Percentiles rank a stretch among this genome's conserved stretches.
Evolutionary conservation across 2,113 vertebrate genomes (phyloP).

Genomic region (Macaca nemestrina): DNA sequence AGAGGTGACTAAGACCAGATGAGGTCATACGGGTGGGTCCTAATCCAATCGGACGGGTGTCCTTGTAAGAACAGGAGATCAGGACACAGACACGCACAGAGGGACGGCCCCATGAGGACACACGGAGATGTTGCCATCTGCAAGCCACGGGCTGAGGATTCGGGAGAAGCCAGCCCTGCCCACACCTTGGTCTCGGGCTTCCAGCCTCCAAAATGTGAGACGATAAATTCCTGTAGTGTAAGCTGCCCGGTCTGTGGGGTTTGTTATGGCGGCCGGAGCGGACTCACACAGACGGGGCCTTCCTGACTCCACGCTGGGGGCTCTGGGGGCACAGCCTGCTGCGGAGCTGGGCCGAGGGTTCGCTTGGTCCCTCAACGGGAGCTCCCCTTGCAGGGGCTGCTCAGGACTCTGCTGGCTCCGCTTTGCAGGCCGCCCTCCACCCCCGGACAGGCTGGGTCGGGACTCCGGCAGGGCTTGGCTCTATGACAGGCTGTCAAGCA

Average conservation of each 20-base stretch:
- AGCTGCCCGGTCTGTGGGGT: fast-evolving
- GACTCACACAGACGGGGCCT: background rate
- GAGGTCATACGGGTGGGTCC: background rate
- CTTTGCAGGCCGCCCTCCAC: fast-evolving
- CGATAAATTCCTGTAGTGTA: too few relatives aligned
- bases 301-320: background rate
- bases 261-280: fast-evolving
- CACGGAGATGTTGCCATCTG: background rate
- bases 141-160: background rate
- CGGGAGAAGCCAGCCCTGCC: background rate
- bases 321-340: too few relatives aligned
- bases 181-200: too few relatives aligned
- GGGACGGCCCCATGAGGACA: background rate
- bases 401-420: background rate
- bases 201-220: background rate
- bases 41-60: background rate
- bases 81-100: background rate
- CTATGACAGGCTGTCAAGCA: constrained; percentile 77
- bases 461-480: background rate
- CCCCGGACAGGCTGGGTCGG: background rate
- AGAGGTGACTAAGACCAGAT: background rate
- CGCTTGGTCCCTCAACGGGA: fast-evolving
- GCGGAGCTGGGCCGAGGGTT: fast-evolving
- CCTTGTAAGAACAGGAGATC: background rate
- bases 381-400: background rate